phyloP scores from a whole-genome alignment of 2,113 vertebrate species.

The Gadus chalcogrammus region DNA sequence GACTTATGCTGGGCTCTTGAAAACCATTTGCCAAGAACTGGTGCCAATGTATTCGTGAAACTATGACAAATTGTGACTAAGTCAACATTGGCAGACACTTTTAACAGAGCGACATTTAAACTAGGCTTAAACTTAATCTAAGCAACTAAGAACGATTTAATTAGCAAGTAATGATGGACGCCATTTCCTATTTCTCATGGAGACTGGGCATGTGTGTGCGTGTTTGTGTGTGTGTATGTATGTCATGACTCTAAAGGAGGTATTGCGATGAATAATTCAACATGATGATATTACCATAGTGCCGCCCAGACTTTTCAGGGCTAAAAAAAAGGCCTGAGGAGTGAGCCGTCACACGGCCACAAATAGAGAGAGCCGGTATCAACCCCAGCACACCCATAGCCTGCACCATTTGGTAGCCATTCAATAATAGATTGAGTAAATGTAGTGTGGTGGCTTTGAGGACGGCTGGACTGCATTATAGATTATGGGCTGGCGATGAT shows the following conservation, averaged over 20 bases:
- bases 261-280: slow-evolving; percentile 58
- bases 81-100: too few relatives aligned
- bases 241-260: slow-evolving; percentile 1
- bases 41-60: too few relatives aligned
- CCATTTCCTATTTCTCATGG: too few relatives aligned
- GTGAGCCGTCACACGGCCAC: slow-evolving; percentile 16
- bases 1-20: too few relatives aligned
- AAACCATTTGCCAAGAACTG: too few relatives aligned
- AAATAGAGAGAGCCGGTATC: slow-evolving; percentile 11
- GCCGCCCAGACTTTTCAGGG: slow-evolving; percentile 24
- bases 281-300: slow-evolving; percentile 35
- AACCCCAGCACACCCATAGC: slow-evolving; percentile 11
- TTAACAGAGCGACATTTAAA: too few relatives aligned
- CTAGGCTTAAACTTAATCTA: too few relatives aligned
- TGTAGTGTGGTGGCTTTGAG: slow-evolving; percentile 44
- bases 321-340: slow-evolving; percentile 17
- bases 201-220: not conserved
- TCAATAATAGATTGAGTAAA: slow-evolving; percentile 60
- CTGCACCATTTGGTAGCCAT: slow-evolving; percentile 39
- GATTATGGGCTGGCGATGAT: slow-evolving; percentile 51
- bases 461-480: slow-evolving; percentile 56
- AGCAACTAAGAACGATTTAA: slow-evolving; percentile 22
- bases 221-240: slow-evolving; percentile 10
- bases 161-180: slow-evolving; percentile 15
- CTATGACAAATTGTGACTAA: too few relatives aligned